These are phyloP conservation scores for Parnassius orleans DNA, from an alignment of 2,888 invertebrate genomes.

Conservation along the genomic window DNA sequence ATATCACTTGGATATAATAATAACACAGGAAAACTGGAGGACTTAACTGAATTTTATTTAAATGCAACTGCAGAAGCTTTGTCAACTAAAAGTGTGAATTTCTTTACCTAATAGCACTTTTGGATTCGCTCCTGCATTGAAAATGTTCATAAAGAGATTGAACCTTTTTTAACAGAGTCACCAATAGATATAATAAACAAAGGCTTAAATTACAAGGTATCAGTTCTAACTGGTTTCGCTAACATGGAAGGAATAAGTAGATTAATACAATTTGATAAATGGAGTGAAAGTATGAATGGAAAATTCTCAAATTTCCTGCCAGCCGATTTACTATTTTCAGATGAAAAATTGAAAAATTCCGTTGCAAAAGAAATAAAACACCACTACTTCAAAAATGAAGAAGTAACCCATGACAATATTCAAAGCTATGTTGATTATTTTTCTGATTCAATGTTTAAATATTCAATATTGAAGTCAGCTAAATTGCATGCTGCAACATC, in stretches of 20 bases:
- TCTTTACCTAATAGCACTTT: slow-evolving; percentile 67
- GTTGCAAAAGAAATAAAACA: slow-evolving; percentile 47
- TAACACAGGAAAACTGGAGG: slow-evolving; percentile 53
- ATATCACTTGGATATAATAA: slow-evolving; percentile 61
- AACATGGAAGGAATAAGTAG: slow-evolving; percentile 73
- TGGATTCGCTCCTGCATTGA: slow-evolving; percentile 69
- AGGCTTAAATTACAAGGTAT: slow-evolving; percentile 49
- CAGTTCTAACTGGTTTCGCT: slow-evolving; percentile 60
- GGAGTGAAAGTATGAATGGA: slow-evolving; percentile 67
- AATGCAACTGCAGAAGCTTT: slow-evolving; percentile 47
- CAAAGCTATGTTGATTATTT: slow-evolving; percentile 64
- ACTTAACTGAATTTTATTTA: slow-evolving; percentile 63
- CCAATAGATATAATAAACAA: slow-evolving; percentile 57
- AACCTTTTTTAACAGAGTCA: slow-evolving; percentile 63
- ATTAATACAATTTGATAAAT: slow-evolving; percentile 53
- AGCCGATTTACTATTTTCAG: slow-evolving; percentile 56
- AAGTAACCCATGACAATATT: slow-evolving; percentile 48
- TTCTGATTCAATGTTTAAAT: slow-evolving; percentile 70
- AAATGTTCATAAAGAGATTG: slow-evolving; percentile 46
- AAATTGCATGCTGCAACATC: slow-evolving; percentile 51
- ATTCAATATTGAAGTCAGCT: slow-evolving; percentile 60
- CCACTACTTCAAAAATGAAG: slow-evolving; percentile 58
- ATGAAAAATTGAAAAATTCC: slow-evolving; percentile 42
- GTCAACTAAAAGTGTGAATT: slow-evolving; percentile 56
- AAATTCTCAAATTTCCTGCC: slow-evolving; percentile 64